Base-by-base conservation (phyloP, 2,113 vertebrate genomes). In the Sapayoa aenigma region DNA sequence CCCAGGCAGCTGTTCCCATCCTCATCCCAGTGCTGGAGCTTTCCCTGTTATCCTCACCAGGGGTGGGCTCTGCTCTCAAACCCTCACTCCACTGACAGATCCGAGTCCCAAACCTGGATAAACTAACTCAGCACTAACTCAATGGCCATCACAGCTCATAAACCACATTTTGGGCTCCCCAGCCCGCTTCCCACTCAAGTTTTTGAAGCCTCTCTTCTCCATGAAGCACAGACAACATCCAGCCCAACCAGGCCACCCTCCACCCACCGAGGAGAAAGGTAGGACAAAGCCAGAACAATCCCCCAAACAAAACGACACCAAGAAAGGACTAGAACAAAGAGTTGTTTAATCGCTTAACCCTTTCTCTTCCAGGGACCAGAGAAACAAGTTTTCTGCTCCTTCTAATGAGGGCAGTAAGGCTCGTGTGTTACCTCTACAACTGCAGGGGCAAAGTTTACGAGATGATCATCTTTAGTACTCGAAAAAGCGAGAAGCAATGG, bases 311-410 rank as follows among this genome's bases (percentile, higher is more conserved):
- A 96, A 96, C 2, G 30, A 97, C 94, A 95, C 95, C 91, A 69
- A 86, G 84, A 90, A 89, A 89, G 87, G 92, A 63, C 89, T 97
- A 97, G 94, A 97, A 96, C 92, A 97, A 97, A 96, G 94, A 95
- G 80, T 60, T 90, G 91, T 98, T 98, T 98, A 98, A 97, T 98
- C 97, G 92, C 95, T 96, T 98, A 96, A 98, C 97, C 97, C 97
- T 96, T 98, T 98, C 97, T 98, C 97, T 97, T 97, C 97, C 96
- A 97, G 97, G 97, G 95, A 98, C 96, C 97, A 81, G 97, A 98
- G 97, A 97, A 98, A 97, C 97, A 98, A 97, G 97, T 97, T 96
- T 95, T 96, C 97, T 95, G 96, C 97, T 96, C 97, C 97, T 97
- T 96, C 95, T 97, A 94, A 97, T 4, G 94, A 97, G 97, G 94